Conservation (phyloP, 2,888 invertebrate genomes). For the Synanthedon myopaeformis region DNA sequence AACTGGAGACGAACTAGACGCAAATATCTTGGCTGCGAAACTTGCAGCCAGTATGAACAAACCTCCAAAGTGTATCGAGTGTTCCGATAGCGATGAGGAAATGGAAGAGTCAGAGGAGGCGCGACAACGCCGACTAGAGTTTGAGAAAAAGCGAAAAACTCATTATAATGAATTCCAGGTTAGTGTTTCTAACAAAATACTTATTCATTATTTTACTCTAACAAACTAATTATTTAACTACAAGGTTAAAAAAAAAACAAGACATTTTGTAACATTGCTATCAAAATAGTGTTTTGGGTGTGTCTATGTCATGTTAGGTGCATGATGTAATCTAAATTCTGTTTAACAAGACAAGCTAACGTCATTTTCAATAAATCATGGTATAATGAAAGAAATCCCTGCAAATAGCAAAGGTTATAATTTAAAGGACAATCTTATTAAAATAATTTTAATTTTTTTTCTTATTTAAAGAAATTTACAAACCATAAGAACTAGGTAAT, state of each 20-base stretch:
- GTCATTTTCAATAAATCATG: too few relatives aligned
- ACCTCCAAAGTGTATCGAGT: conserved; percentile 57
- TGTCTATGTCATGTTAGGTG: too few relatives aligned
- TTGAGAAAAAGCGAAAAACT: conserved; percentile 93
- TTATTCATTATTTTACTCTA: neutral
- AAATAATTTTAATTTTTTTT: too few relatives aligned
- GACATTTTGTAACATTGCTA: too few relatives aligned
- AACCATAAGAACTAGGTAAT: too few relatives aligned
- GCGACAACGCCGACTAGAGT: conserved; percentile 77
- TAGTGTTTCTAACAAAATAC: conserved; percentile 2
- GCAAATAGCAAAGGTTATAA: too few relatives aligned
- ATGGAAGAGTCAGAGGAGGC: conserved; percentile 73
- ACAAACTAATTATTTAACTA: neutral
- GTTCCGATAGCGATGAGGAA: conserved; percentile 71
- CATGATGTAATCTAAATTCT: too few relatives aligned
- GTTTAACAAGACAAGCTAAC: too few relatives aligned
- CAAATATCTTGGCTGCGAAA: conserved; percentile 83
- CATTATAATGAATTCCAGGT: conserved; percentile 95
- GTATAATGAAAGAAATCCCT: too few relatives aligned
- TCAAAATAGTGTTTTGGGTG: too few relatives aligned
- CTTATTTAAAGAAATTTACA: too few relatives aligned
- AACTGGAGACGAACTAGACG: conserved; percentile 72
- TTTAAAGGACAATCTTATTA: too few relatives aligned
- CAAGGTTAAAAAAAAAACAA: neutral
- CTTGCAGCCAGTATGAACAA: conserved; percentile 64